Percentiles rank a stretch among this genome's conserved stretches.
Conservation (phyloP, 2,113 vertebrate species). For the Trogon surrucura region DNA sequence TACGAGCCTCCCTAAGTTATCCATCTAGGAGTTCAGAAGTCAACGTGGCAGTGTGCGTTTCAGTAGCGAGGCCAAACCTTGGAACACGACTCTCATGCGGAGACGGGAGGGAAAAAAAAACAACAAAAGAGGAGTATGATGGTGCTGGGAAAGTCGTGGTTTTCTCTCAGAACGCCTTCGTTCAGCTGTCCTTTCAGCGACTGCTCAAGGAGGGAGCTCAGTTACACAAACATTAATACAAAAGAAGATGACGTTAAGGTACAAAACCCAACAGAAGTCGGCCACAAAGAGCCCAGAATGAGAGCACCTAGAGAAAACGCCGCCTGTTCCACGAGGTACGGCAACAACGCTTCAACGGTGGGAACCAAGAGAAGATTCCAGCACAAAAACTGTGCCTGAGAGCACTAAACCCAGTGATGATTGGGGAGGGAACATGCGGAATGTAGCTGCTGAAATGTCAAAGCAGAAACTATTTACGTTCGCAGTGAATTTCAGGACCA, state of each 20-base stretch:
- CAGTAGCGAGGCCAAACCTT: neutral
- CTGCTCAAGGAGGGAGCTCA: neutral
- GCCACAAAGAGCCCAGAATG: rapidly evolving
- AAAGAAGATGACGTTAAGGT: neutral
- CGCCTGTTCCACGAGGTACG: neutral
- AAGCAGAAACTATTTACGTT: neutral
- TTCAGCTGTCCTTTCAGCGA: neutral
- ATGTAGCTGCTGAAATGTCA: neutral
- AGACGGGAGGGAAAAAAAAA: neutral
- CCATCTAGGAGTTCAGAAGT: neutral
- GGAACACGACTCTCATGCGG: rapidly evolving
- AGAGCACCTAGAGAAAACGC: neutral
- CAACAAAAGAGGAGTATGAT: neutral
- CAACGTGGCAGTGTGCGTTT: neutral
- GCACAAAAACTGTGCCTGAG: neutral
- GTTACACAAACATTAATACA: neutral
- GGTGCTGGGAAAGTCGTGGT: rapidly evolving
- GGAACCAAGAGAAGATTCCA: neutral
- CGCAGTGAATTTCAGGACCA: neutral
- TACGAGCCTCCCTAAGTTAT: neutral
- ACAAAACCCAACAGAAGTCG: neutral
- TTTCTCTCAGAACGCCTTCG: neutral
- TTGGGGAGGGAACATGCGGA: neutral
- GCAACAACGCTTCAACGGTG: rapidly evolving
- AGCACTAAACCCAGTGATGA: neutral